Base-by-base conservation (phyloP, 2,797 vertebrate species). In the Sebastes flavidus region DNA sequence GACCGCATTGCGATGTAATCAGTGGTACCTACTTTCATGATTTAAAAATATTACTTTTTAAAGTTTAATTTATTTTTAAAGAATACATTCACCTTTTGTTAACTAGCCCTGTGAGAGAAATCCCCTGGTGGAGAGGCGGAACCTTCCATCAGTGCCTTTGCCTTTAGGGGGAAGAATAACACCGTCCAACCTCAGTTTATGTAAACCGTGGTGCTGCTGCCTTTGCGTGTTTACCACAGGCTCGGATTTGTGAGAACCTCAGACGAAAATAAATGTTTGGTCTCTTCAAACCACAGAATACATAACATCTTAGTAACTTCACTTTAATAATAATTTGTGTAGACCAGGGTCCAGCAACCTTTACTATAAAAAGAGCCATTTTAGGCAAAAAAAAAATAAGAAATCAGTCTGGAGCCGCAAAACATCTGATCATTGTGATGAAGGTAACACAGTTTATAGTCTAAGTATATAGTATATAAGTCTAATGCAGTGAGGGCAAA, bases 181-280 rank as follows among this genome's bases (percentile, higher is more conserved):
- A 62, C 27, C 5, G 79, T 55, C 46, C 55, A 71, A 67, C 34
- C 6, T 16, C 5, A 10, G 38, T 4, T 82, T 86, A 78, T 20
- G 4, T 3, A 87, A 84, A 25, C 25, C 2, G 25, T 8, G 2
- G 8, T 85, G 87, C 3, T 85, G 87, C 3, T 87, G 77, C 88
- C 18, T 91, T 91, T 18, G 72, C 0, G 42, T 55, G 10, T 74
- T 16, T 14, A 12, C 46, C 3, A 1, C 5, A 5, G 1, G 9
- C 29, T 89, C 61, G 74, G 4, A 56, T 6, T 30, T 59, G 0
- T 22, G 4, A 30, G 0, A 1, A 25, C 2, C 0, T 4, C 3
- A 2, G 0, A 8, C 1, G 2, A 12, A 73, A 24, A 3, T 0
- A 13, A 58, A 12, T 22, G 0, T 38, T 58, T 30, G 4, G 7